Base-by-base conservation (phyloP, 2,113 vertebrate genomes). In the Haemorhous mexicanus region DNA sequence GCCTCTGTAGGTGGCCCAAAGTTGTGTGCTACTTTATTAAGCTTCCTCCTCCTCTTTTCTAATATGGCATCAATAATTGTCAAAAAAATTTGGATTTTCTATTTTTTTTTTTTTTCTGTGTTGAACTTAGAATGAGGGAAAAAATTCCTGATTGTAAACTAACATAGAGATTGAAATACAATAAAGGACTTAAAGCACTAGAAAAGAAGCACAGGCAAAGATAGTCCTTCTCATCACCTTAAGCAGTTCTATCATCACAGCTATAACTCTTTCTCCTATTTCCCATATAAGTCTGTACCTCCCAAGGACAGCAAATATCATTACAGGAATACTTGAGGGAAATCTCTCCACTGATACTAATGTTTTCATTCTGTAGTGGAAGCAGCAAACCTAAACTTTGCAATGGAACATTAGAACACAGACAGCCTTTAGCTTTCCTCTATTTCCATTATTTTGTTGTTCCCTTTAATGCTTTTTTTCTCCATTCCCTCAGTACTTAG, bases 201-300 rank as follows among this genome's bases (percentile, higher is more conserved):
- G 41, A 68, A 89, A 58, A 89, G 24, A 87, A 87, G 50, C 2
- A 63, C 50, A 63, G 19, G 37, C 26, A 73, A 84, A 90, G 16
- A 61, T 1, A 63, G 6, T 44, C 32, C 32, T 62, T 61, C 68
- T 83, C 58, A 90, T 74, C 46, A 91, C 53, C 21, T 46, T 69
- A 84, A 89, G 49, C 20, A 70, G 23, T 83, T 87, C 41, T 47
- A 33, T 26, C 63, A 55, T 22, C 39, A 35, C 43, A 75, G 18
- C 44, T 79, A 59, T 64, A 87, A 83, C 70, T 73, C 58, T 93
- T 95, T 78, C 83, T 90, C 55, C 56, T 39, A 39, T 78, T 94
- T 91, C 72, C 28, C 9, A 2, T 62, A 33, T 11, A 93, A 59
- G 13, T 39, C 24, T 63, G 35, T 16, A 59, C 8, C 33, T 88